Percentiles rank a stretch among this genome's conserved stretches.
Evolutionary conservation across 2,888 invertebrate genomes (phyloP).

Genomic region (Coenonympha arcania): DNA sequence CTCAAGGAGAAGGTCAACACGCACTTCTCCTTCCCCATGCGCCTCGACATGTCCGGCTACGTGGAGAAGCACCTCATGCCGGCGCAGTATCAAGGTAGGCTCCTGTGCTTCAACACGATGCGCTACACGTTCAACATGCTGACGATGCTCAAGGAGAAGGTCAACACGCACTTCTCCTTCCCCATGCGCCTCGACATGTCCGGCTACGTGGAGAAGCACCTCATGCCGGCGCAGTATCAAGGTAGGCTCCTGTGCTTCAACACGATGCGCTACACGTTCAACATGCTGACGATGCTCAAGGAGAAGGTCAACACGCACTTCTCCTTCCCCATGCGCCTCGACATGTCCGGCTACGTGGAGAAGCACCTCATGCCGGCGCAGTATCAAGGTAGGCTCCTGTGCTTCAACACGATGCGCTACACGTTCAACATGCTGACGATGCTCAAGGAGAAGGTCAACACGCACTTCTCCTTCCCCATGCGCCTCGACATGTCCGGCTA

Average conservation of each 20-base stretch:
- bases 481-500: slow-evolving; percentile 95
- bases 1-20: slow-evolving; percentile 97
- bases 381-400: slow-evolving; percentile 87
- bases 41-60: slow-evolving; percentile 94
- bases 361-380: slow-evolving; percentile 93
- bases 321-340: slow-evolving; percentile 92
- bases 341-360: slow-evolving; percentile 96
- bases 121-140: slow-evolving; percentile 98
- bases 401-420: slow-evolving; percentile 97
- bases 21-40: slow-evolving; percentile 95
- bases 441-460: slow-evolving; percentile 97
- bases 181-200: slow-evolving; percentile 95
- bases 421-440: slow-evolving; percentile 98
- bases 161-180: slow-evolving; percentile 97
- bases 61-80: slow-evolving; percentile 95
- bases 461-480: slow-evolving; percentile 96
- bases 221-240: slow-evolving; percentile 91
- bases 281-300: slow-evolving; percentile 97
- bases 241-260: slow-evolving; percentile 94
- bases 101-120: slow-evolving; percentile 97
- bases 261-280: slow-evolving; percentile 97
- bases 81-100: slow-evolving; percentile 87
- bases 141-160: slow-evolving; percentile 97
- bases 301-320: slow-evolving; percentile 98
- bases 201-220: slow-evolving; percentile 92